Base-by-base conservation (phyloP, 2,888 invertebrate genomes). In the Metopia argyrocephala region DNA sequence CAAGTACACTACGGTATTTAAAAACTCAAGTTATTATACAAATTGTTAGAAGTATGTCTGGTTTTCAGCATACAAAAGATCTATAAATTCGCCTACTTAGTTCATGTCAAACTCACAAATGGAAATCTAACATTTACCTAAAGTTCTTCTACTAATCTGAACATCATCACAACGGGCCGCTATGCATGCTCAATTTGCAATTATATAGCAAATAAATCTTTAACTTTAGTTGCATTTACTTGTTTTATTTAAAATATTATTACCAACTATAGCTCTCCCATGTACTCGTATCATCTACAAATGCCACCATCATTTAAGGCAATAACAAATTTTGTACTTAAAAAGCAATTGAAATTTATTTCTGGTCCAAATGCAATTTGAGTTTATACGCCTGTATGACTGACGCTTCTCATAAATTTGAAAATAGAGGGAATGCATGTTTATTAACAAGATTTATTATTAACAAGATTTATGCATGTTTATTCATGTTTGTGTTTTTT, bases 391-490 rank as follows among this genome's bases (percentile, higher is more conserved):
- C 15, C 4, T 31, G 46, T 56, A 25, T 56, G 7, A 9, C 56
- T 28, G 56, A 21, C 12, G 20, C 48, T 46, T 57, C 54, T 28
- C n/a, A 20, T 25, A 48, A 48, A 70, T 21, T 48, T 0, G 27
- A 46, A 38, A 48, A 28, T 48, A 18, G 48, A 31, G 15, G 38
- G 12, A 4, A 38, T 38, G 15, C 9, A 38, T 4, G 1, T 12
- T 9, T 38, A 38, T 3, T 12, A 38, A 38, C 38, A 12, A 1
- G 1, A 38, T 38, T 69, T 54, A 54, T 75, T 76, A 75, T 76
- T 50, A 66, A 79, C 66, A 66, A 75, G 75, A 79, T 79, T 79
- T 79, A 70, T 69, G 48, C 57, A 79, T 59, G 68, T 69, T 79
- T 70, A 61, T 56, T 57, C 66, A 54, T 52, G 61, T 50, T 25